These are phyloP conservation scores for Nycticryphes semicollaris DNA, from an alignment of 2,113 vertebrate genomes.

Conservation along the genomic window DNA sequence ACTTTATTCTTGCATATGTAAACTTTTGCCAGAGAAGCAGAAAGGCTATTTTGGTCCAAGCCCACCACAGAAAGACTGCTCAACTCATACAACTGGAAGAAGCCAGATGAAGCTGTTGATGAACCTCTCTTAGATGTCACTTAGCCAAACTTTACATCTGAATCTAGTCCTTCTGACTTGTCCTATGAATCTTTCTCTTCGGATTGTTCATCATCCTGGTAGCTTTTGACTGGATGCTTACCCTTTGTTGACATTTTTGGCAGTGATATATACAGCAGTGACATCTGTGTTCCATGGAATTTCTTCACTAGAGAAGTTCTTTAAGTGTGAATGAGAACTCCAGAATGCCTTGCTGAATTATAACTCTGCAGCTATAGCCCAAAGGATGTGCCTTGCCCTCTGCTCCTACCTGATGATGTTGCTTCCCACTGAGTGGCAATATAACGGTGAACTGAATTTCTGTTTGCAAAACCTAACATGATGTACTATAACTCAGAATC, in stretches of 20 bases:
- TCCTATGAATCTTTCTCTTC: not conserved
- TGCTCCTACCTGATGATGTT: not conserved
- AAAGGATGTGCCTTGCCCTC: fast-evolving
- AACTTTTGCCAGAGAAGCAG: not conserved
- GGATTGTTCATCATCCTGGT: not conserved
- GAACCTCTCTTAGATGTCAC: not conserved
- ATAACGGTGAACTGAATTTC: not conserved
- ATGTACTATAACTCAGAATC: too few relatives aligned
- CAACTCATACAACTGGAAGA: not conserved
- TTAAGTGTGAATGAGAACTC: not conserved
- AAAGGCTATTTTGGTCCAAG: not conserved
- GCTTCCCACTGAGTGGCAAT: not conserved
- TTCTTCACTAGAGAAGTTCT: not conserved
- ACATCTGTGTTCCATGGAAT: not conserved
- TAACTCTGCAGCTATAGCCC: not conserved
- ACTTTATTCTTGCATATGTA: not conserved
- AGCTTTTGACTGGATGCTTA: not conserved
- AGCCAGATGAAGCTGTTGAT: fast-evolving
- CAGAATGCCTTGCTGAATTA: not conserved
- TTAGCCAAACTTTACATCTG: not conserved
- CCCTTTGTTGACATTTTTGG: not conserved
- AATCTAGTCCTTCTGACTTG: not conserved
- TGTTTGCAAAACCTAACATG: not conserved
- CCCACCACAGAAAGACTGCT: not conserved
- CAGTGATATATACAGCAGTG: not conserved